phyloP scores from a whole-genome alignment of 2,113 vertebrate species.

The Larimichthys polyactis region DNA sequence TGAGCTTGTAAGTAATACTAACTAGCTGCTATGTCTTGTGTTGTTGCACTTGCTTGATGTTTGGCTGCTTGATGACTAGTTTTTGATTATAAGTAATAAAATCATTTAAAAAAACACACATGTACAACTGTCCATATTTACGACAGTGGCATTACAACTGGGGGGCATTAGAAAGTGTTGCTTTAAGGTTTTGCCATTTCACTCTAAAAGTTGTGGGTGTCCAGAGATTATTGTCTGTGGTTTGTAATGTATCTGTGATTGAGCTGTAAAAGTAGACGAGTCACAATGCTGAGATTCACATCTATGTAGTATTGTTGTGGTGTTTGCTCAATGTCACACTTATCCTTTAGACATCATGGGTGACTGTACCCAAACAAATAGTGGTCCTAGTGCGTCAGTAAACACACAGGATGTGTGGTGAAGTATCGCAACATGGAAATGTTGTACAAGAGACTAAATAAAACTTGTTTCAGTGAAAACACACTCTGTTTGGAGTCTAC shows the following conservation, averaged over 20 bases:
- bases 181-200: not conserved
- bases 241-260: not conserved
- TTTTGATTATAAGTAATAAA: no score
- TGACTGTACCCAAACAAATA: conserved; percentile 6
- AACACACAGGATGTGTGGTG: conserved; percentile 9
- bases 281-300: conserved; percentile 29
- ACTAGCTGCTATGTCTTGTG: no score
- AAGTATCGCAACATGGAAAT: not conserved
- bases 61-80: no score
- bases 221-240: not conserved
- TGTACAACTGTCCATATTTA: not conserved
- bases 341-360: conserved; percentile 9
- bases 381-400: not conserved
- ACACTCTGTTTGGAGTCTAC: not conserved
- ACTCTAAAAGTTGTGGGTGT: not conserved
- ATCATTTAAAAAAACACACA: not conserved
- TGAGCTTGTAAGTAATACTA: no score
- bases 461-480: not conserved
- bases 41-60: no score
- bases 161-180: no score
- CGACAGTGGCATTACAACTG: no score
- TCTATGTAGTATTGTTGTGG: not conserved
- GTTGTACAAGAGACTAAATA: not conserved
- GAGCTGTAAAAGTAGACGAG: not conserved
- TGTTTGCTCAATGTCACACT: not conserved